phyloP scores from a whole-genome alignment of 2,888 invertebrate species.

The Nebria salina region DNA sequence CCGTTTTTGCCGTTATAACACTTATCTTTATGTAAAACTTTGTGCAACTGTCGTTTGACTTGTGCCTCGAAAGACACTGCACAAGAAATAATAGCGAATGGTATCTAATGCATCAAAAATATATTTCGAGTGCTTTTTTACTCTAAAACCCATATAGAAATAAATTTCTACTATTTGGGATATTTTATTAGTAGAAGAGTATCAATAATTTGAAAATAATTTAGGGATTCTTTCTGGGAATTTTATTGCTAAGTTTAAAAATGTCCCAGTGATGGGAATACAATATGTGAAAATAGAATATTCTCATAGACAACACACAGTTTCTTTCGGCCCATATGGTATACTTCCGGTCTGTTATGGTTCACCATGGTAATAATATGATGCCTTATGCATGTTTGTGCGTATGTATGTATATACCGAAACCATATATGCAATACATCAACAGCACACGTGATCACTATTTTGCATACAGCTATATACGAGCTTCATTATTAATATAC shows the following conservation, averaged over 20 bases:
- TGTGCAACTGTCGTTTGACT: slow-evolving; percentile 9
- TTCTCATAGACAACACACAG: background rate
- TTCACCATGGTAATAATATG: background rate
- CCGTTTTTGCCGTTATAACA: slow-evolving; percentile 18
- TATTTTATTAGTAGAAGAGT: too few relatives aligned
- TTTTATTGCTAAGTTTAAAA: too few relatives aligned
- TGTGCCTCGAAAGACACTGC: slow-evolving; percentile 3
- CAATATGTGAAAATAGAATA: background rate
- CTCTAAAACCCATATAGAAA: too few relatives aligned
- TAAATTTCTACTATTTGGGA: too few relatives aligned
- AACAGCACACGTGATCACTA: background rate
- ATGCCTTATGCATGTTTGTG: background rate
- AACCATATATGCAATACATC: background rate
- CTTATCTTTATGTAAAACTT: slow-evolving; percentile 23
- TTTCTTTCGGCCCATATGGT: slow-evolving; percentile 4
- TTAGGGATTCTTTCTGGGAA: too few relatives aligned
- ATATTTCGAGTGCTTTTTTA: too few relatives aligned
- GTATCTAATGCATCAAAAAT: background rate
- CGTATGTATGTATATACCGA: background rate
- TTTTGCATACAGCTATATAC: slow-evolving; percentile 24
- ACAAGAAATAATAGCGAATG: background rate
- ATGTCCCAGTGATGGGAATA: too few relatives aligned
- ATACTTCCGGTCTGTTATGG: slow-evolving; percentile 7
- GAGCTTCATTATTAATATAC: slow-evolving; percentile 39
- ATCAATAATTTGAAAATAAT: too few relatives aligned